These are phyloP conservation scores for Trisateles emortualis DNA, from an alignment of 2,888 invertebrate species.

Conservation along the genomic window DNA sequence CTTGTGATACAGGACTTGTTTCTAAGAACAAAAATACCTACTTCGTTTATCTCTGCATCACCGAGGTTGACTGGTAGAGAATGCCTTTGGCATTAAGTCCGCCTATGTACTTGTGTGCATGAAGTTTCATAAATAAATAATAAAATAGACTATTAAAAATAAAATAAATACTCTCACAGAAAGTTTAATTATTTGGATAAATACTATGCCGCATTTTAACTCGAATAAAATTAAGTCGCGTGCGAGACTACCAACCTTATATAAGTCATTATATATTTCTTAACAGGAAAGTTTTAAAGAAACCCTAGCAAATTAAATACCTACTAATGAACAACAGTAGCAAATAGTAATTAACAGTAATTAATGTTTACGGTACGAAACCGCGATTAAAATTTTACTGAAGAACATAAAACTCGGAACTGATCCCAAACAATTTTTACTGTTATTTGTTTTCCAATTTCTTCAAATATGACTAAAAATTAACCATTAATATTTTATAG, in stretches of 20 bases:
- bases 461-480: neutral
- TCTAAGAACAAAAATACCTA: too few relatives aligned
- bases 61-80: too few relatives aligned
- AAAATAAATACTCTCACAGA: constrained; percentile 21
- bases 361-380: neutral
- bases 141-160: too few relatives aligned
- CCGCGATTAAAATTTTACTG: neutral
- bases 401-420: neutral
- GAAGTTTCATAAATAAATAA: too few relatives aligned
- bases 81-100: constrained; percentile 21
- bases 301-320: neutral
- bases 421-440: neutral
- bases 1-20: too few relatives aligned
- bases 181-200: constrained; percentile 28
- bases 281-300: neutral
- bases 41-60: too few relatives aligned
- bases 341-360: neutral
- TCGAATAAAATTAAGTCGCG: constrained; percentile 21
- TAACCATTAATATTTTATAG: too few relatives aligned
- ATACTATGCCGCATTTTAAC: constrained; percentile 22
- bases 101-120: too few relatives aligned
- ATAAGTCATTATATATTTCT: constrained; percentile 10
- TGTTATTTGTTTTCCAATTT: neutral
- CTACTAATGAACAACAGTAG: neutral
- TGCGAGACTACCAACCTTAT: constrained; percentile 21